These are phyloP conservation scores for Agelas oroides DNA, from an alignment of 37 sponge, comb jelly and placozoan genomes.

Conservation along the genomic window DNA sequence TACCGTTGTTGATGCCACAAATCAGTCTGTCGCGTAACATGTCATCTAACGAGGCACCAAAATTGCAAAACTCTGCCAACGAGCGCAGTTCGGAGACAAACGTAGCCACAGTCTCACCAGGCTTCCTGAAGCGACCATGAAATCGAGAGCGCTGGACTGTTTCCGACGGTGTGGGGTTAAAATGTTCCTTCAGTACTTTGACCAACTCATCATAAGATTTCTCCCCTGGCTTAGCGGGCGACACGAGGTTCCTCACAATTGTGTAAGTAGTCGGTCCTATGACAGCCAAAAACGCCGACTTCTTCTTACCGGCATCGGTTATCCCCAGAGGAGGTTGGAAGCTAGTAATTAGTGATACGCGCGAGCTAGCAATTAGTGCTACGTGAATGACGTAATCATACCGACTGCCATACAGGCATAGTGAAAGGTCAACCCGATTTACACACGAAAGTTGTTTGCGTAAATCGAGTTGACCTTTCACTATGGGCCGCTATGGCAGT, in stretches of 20 bases:
- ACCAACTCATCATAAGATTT: not conserved
- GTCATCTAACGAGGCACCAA: not conserved
- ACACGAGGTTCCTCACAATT: not conserved
- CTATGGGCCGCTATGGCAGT: too few species aligned
- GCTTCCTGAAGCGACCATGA: not conserved
- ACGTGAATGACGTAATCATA: too few species aligned
- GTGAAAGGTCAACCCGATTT: too few species aligned
- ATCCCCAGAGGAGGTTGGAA: too few species aligned
- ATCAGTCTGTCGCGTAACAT: slow-evolving; percentile 53
- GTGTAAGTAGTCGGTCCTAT: not conserved
- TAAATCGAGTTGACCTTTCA: too few species aligned
- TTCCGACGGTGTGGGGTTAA: slow-evolving; percentile 13
- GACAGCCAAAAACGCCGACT: too few species aligned
- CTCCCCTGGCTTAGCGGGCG: not conserved
- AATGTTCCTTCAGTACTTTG: not conserved
- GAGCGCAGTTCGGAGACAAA: not conserved
- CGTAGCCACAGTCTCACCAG: not conserved
- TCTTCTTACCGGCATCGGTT: too few species aligned
- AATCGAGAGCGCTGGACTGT: not conserved
- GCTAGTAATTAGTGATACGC: too few species aligned
- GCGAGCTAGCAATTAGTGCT: too few species aligned
- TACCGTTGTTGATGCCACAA: slow-evolving; percentile 15
- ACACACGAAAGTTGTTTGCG: too few species aligned
- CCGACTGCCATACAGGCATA: too few species aligned
- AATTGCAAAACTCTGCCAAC: not conserved